Percentiles rank a stretch among this genome's conserved stretches.
These are phyloP conservation scores for Leucopsar rothschildi DNA, from an alignment of 2,113 vertebrate genomes.

Conservation along the genomic window DNA sequence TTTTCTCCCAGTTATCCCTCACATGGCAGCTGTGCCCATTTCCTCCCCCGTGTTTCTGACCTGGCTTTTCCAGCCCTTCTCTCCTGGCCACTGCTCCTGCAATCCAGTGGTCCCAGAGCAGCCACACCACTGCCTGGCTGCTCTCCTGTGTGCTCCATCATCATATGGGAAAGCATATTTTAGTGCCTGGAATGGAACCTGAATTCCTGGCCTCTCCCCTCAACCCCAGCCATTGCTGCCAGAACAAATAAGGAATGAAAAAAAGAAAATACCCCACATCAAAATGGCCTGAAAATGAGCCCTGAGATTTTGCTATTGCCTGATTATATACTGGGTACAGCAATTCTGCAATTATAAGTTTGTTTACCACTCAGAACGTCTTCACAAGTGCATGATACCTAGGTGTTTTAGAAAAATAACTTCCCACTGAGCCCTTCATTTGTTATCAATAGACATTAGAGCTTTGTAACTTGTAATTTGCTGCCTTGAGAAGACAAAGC, in stretches of 20 bases:
- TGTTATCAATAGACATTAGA: background rate
- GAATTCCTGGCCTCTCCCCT: background rate
- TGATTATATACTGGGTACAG: background rate
- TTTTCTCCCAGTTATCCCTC: background rate
- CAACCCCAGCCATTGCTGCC: background rate
- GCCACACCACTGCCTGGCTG: background rate
- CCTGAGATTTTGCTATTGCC: background rate
- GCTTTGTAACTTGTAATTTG: background rate
- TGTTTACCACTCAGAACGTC: background rate
- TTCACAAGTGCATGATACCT: background rate
- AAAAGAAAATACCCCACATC: background rate
- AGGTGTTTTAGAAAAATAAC: background rate
- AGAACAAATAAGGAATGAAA: background rate
- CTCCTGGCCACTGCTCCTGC: no score
- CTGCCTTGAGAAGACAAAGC: background rate
- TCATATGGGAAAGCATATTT: background rate
- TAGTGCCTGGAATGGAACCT: background rate
- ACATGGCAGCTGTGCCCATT: background rate
- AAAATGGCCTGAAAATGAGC: background rate
- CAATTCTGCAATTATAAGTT: background rate
- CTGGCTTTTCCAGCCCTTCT: background rate
- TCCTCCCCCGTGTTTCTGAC: fast-evolving
- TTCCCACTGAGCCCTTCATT: background rate
- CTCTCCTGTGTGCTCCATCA: background rate
- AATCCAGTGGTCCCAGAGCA: background rate